Evolutionary conservation across 2,797 vertebrate genomes (phyloP), one percentile per base, ranked within the genome.

Genomic region (Peromyscus nudipes): DNA sequence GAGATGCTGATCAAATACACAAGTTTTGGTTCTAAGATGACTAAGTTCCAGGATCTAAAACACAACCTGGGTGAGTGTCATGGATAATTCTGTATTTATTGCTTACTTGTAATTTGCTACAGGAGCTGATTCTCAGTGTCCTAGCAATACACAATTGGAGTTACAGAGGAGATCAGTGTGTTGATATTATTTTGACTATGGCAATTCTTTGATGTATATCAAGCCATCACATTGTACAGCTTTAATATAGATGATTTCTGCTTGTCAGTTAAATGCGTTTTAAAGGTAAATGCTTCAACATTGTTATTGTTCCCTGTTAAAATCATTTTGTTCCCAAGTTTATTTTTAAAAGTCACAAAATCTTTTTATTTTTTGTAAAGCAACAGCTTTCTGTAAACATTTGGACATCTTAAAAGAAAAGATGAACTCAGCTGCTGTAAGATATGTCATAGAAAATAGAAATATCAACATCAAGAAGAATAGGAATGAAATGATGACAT

Each of bases 401-500:
- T 77, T 52, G 73, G 65, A 80, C 46, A 90, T 8, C 23, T 93
- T 57, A 76, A 71, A 75, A 40, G 27, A 17, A 64, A 76, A 40
- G 65, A 80, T 1, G 5, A 27, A 64, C 23, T 96, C 27, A 60
- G 16, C 4, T 96, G n/a, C 67, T 85, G 10, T 93, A 43, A 96
- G 94, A 6, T 81, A 60, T 86, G 25, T 87, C 27, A 92, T 43
- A 76, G 37, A 91, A 95, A 97, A 86, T 79, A 52, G 60, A 95
- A 91, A 89, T 86, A 94, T 37, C 49, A 86, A 57, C 69, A 84
- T 90, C 25, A 29, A 82, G 88, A 95, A 69, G n/a, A 94, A 89
- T 60, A 92, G 31, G 84, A 75, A 71, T 52, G 43, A 14, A 17
- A 62, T 43, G 37, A 43, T 71, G 49, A 67, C 90, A 40, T 34